Percentiles rank a stretch among this genome's conserved stretches.
phyloP scores from a whole-genome alignment of 2,888 invertebrate genomes.

The Lithophane socia region DNA sequence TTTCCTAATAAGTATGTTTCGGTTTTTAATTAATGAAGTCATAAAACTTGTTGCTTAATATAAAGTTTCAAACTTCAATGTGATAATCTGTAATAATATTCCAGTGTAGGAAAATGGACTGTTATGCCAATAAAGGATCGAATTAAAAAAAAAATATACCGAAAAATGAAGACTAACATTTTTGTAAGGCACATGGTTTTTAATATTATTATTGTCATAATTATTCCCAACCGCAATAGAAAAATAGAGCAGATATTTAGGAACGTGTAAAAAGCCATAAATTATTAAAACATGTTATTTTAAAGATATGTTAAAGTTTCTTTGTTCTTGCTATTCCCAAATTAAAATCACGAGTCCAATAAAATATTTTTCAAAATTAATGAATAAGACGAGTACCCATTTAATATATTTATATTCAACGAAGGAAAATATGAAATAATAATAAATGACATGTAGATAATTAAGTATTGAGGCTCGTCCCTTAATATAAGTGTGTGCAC shows the following conservation, averaged over 20 bases:
- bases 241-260: neutral
- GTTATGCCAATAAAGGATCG: neutral
- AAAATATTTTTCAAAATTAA: constrained; percentile 8
- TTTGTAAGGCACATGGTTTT: neutral
- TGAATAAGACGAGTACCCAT: neutral
- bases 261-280: neutral
- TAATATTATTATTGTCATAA: neutral
- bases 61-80: constrained; percentile 44
- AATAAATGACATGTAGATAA: constrained; percentile 57
- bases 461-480: constrained; percentile 52
- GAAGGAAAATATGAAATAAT: constrained; percentile 36
- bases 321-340: neutral
- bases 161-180: neutral
- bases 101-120: neutral
- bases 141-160: neutral
- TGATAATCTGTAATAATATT: constrained; percentile 35
- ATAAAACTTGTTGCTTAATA: constrained; percentile 55
- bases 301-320: too few species aligned
- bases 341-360: neutral
- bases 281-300: neutral
- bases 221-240: neutral
- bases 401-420: constrained; percentile 13
- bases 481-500: constrained; percentile 50
- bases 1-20: constrained; percentile 66
- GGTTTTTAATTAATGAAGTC: constrained; percentile 68